Evolutionary conservation across 2,888 invertebrate species (phyloP), one percentile per base, ranked within the genome.

Genomic region (Polydrusus cervinus): DNA sequence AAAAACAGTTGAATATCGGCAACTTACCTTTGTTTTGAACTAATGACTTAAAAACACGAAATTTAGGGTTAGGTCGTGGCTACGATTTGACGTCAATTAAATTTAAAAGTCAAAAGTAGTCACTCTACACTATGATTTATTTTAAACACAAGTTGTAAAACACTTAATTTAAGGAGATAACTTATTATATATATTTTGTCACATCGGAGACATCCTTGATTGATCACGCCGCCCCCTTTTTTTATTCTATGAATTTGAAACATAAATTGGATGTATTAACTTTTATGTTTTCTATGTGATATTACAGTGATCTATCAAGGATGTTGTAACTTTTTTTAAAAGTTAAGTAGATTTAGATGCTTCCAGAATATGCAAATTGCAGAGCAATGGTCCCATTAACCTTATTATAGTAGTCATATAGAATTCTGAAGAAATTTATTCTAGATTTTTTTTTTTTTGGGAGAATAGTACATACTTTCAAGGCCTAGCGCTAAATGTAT

Each of bases 201-300:
- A 68, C 43, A 68, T 68, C n/a, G 16, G 53, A 38, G 62, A 70
- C 62, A 62, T 57, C 61, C 18, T 60, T 20, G 60, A 69, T 60
- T 14, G 47, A 60, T 55, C 65, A 57, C 34, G 51, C 20, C 34
- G 51, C 20, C 20, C 45, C 61, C 55, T 51, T 30, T 16, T 38
- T 62, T 71, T 47, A 55, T 57, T 71, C 51, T 47, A 51, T 73
- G 67, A 66, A 68, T 72, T 69, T 74, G 74, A 71, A 73, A 75
- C 74, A 68, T 67, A 72, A 74, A 66, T 71, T 64, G 60, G 73
- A 74, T 76, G 74, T 78, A 78, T 74, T 79, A 75, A 75, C 76
- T 77, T 78, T 80, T 80, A 74, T 75, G 77, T 80, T 80, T 76
- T 79, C 79, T 80, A 79, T 82, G 81, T 82, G 81, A 81, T 82